phyloP scores from a whole-genome alignment of 2,797 vertebrate genomes.

The Lerista edwardsae region DNA sequence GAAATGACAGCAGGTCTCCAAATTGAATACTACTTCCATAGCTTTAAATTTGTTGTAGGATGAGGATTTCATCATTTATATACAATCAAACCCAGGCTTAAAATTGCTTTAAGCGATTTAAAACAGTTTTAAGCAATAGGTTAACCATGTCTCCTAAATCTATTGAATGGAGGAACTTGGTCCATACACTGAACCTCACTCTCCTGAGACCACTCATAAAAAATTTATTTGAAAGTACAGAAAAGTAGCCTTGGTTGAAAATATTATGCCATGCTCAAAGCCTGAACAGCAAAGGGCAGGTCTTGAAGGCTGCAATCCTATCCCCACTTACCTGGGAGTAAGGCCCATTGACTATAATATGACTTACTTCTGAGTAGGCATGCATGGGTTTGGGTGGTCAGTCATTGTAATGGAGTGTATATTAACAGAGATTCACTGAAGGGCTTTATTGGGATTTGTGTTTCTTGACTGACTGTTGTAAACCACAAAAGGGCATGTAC shows the following conservation, averaged over 20 bases:
- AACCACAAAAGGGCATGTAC: neutral
- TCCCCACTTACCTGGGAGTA: too few species aligned
- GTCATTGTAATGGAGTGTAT: neutral
- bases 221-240: neutral
- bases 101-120: neutral
- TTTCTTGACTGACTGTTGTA: neutral
- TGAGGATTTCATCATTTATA: conserved; percentile 12
- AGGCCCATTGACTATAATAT: too few species aligned
- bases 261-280: neutral
- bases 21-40: neutral
- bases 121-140: neutral
- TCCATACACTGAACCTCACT: neutral
- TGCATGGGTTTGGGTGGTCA: too few species aligned
- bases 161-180: neutral
- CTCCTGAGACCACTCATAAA: neutral
- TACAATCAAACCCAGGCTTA: neutral
- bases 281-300: neutral
- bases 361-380: too few species aligned
- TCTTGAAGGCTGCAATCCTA: too few species aligned
- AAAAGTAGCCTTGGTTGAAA: neutral
- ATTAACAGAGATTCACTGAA: neutral
- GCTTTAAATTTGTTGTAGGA: neutral
- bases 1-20: neutral
- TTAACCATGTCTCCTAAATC: neutral
- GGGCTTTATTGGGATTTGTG: neutral